A percentile compares a stretch with the other conserved stretches of the same genome.
These are phyloP conservation scores for Serranus cabrilla DNA, from an alignment of 2,797 vertebrate species.

Conservation along the genomic window DNA sequence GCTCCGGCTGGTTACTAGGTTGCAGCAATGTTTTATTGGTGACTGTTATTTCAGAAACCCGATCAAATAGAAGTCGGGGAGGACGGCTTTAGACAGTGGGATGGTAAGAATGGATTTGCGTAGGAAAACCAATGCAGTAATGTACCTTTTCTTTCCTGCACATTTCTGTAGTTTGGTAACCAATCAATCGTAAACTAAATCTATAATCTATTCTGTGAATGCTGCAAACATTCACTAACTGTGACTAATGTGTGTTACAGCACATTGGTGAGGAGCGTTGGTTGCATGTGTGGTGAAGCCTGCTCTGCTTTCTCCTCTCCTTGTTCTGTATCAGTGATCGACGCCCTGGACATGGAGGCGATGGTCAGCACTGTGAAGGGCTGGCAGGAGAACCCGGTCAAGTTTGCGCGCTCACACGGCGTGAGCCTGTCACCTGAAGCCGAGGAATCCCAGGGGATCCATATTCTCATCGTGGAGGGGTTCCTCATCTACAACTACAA, in stretches of 20 bases:
- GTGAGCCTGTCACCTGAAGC: slow-evolving; percentile 81
- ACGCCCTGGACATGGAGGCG: slow-evolving; percentile 95
- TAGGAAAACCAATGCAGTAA: slow-evolving; percentile 90
- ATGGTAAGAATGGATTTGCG: slow-evolving; percentile 94
- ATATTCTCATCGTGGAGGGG: slow-evolving; percentile 95
- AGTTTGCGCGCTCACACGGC: slow-evolving; percentile 95
- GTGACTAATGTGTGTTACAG: slow-evolving; percentile 64
- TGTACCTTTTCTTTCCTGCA: slow-evolving; percentile 85
- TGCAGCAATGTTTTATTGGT: slow-evolving; percentile 95
- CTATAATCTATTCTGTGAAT: slow-evolving; percentile 69
- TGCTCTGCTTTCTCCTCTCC: slow-evolving; percentile 49
- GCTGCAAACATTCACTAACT: slow-evolving; percentile 70
- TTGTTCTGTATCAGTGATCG: slow-evolving; percentile 86
- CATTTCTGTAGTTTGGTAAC: slow-evolving; percentile 79
- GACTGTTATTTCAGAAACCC: slow-evolving; percentile 99
- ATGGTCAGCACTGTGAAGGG: slow-evolving; percentile 94
- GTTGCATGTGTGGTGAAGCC: slow-evolving; percentile 62
- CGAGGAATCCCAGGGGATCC: slow-evolving; percentile 77
- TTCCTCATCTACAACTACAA: slow-evolving; percentile 97
- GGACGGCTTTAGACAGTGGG: slow-evolving; percentile 99
- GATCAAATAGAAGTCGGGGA: slow-evolving; percentile 99
- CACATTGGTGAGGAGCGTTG: slow-evolving; percentile 48
- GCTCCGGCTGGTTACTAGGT: slow-evolving; percentile 85
- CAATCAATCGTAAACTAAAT: slow-evolving; percentile 66
- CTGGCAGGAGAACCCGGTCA: slow-evolving; percentile 92